Conservation (phyloP, 2,797 vertebrate species). For the Borostomias antarcticus region DNA sequence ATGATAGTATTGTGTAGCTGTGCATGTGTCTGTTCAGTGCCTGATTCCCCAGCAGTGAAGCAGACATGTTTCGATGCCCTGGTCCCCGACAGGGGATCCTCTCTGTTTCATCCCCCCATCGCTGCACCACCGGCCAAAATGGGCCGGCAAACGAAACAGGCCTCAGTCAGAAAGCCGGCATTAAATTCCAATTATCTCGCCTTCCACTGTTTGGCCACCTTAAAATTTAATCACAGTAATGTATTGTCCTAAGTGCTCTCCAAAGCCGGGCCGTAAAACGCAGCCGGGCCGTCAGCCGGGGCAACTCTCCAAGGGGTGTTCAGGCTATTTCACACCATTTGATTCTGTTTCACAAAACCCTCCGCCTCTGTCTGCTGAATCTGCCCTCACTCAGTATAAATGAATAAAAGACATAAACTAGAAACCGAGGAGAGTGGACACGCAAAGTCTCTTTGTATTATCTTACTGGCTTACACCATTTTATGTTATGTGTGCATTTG, state of each 20-base stretch:
- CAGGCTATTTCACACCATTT: conserved; percentile 69
- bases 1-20: conserved; percentile 5
- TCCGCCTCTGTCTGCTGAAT: conserved; percentile 37
- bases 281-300: conserved; percentile 58
- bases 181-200: conserved; percentile 71
- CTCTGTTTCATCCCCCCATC: not conserved
- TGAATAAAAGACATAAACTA: conserved; percentile 61
- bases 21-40: not conserved
- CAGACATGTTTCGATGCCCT: not conserved
- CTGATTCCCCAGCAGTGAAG: not conserved
- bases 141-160: conserved; percentile 54
- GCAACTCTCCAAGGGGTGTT: conserved; percentile 59
- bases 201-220: conserved; percentile 71
- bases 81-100: too few species aligned
- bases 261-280: conserved; percentile 69
- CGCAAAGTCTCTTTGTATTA: conserved; percentile 45
- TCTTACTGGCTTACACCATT: not conserved
- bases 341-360: conserved; percentile 65
- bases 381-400: conserved; percentile 42
- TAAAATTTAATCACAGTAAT: conserved; percentile 81
- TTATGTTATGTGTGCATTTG: conserved; percentile 3
- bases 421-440: conserved; percentile 31
- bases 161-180: conserved; percentile 51
- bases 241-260: conserved; percentile 78
- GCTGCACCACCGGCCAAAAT: conserved; percentile 9